A percentile compares a stretch with the other conserved stretches of the same genome.
phyloP scores from a whole-genome alignment of 2,888 invertebrate genomes.

The Dendrolimus pini region DNA sequence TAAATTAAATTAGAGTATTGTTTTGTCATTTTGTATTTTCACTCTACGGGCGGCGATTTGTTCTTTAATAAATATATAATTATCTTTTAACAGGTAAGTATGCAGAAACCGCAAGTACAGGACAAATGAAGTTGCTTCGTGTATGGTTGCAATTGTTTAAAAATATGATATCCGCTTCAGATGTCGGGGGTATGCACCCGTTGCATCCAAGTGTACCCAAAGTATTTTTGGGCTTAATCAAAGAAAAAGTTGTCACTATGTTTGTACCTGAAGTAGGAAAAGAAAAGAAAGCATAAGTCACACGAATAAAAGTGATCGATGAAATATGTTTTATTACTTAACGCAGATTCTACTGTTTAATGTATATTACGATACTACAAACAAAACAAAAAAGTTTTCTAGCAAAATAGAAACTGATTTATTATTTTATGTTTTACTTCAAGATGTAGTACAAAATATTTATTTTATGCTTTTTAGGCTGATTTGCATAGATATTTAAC shows the following conservation, averaged over 20 bases:
- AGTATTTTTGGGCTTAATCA: constrained; percentile 23
- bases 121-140: constrained; percentile 28
- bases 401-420: no score
- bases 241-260: constrained; percentile 20
- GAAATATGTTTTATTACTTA: no score
- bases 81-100: constrained; percentile 30
- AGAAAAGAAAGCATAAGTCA: constrained; percentile 10
- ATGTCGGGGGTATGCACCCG: constrained; percentile 32
- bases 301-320: no score
- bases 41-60: neutral
- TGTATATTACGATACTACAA: no score
- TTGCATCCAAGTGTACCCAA: constrained; percentile 30
- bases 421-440: no score
- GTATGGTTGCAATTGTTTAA: constrained; percentile 29
- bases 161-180: constrained; percentile 19
- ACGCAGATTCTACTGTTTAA: no score
- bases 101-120: constrained; percentile 28
- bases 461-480: no score
- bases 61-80: neutral
- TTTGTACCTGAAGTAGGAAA: constrained; percentile 27
- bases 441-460: no score
- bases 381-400: no score
- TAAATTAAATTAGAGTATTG: no score
- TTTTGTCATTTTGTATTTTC: no score
- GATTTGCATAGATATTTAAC: no score